These are phyloP conservation scores for Bubo bubo DNA, from an alignment of 2,113 vertebrate genomes.

Conservation along the genomic window DNA sequence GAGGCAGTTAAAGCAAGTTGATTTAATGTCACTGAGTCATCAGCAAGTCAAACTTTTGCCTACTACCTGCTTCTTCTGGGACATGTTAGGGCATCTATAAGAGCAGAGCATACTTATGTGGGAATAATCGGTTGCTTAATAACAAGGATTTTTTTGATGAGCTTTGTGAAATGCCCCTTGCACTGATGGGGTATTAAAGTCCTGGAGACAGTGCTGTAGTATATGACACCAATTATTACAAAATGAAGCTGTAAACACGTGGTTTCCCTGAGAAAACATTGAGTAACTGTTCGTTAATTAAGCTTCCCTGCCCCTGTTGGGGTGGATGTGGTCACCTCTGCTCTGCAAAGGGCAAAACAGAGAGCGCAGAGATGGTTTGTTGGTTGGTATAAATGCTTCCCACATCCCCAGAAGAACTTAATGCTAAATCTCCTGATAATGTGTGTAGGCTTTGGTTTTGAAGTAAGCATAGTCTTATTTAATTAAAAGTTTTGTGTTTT, in stretches of 20 bases:
- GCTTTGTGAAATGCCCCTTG: slow-evolving; percentile 11
- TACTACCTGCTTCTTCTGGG: not conserved
- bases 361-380: accelerated
- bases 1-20: not conserved
- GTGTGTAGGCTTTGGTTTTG: not conserved
- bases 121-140: slow-evolving; percentile 13
- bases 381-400: not conserved
- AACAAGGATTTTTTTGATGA: slow-evolving; percentile 13
- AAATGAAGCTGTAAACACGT: not conserved
- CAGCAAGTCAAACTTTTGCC: not conserved
- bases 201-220: not conserved
- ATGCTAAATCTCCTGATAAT: not conserved
- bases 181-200: not conserved
- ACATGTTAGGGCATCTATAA: slow-evolving; percentile 10
- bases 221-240: not conserved
- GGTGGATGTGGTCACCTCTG: not conserved
- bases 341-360: not conserved
- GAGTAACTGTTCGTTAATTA: not conserved
- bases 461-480: not conserved
- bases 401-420: not conserved
- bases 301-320: not conserved
- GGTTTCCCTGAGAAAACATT: not conserved
- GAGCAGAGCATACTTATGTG: not conserved
- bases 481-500: not conserved
- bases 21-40: slow-evolving; percentile 2